Evolutionary conservation across 64 coral and sea anemone species (phyloP).

Genomic region (Porites australiensis): DNA sequence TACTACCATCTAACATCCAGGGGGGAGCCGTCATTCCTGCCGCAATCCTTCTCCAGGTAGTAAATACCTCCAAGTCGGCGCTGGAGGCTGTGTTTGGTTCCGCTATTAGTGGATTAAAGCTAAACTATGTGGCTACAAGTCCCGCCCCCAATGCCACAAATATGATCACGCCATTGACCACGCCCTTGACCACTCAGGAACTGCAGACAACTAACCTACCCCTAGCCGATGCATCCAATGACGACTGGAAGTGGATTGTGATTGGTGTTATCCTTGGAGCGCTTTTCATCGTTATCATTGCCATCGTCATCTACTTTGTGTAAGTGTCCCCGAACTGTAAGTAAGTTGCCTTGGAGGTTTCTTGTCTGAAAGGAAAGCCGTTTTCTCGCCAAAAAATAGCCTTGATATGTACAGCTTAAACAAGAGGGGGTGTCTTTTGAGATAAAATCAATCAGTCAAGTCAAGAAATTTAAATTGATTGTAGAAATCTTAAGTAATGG

Average conservation of each 20-base stretch:
- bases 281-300: not conserved
- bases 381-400: too few species aligned
- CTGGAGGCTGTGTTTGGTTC: not conserved
- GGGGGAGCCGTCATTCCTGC: not conserved
- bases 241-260: conserved; percentile 24
- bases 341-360: too few species aligned
- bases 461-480: too few species aligned
- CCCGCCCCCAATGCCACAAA: not conserved
- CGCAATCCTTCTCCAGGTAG: not conserved
- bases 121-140: not conserved
- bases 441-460: too few species aligned
- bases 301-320: not conserved
- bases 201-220: not conserved
- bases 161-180: not conserved
- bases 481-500: too few species aligned
- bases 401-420: too few species aligned
- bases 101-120: not conserved
- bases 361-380: too few species aligned
- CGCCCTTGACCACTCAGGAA: not conserved
- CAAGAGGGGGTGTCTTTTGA: too few species aligned
- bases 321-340: not conserved
- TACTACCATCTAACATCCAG: not conserved
- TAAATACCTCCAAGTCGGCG: not conserved
- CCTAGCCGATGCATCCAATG: not conserved
- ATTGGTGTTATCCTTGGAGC: not conserved